Conservation (phyloP, 2,888 invertebrate species). For the Heteromyza rotundicornis region DNA sequence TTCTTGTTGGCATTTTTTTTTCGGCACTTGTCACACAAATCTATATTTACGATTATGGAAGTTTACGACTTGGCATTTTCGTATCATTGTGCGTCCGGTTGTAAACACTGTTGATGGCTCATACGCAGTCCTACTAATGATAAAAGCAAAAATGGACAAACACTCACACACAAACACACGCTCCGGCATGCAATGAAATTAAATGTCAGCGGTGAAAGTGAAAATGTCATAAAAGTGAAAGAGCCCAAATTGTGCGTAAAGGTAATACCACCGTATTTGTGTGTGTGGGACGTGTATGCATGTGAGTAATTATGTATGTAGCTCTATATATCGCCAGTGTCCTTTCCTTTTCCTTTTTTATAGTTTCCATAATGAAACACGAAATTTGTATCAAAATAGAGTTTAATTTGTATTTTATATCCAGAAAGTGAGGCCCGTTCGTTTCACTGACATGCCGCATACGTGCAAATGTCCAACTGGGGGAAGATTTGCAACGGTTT, state of each 20-base stretch:
- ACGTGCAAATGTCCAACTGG: neutral
- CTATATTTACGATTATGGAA: slow-evolving; percentile 52
- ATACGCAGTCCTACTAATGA: neutral
- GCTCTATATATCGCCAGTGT: neutral
- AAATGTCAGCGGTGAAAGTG: slow-evolving; percentile 37
- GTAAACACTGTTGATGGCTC: slow-evolving; percentile 38
- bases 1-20: too few species aligned
- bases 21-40: slow-evolving; percentile 31
- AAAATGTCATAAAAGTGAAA: slow-evolving; percentile 54
- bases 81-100: slow-evolving; percentile 47
- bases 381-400: neutral
- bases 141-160: neutral
- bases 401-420: neutral
- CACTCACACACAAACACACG: neutral
- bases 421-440: neutral
- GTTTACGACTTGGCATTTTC: slow-evolving; percentile 46
- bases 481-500: neutral
- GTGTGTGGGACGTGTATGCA: neutral
- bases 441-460: neutral
- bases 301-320: neutral
- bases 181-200: neutral
- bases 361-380: neutral
- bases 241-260: slow-evolving; percentile 15
- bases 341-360: neutral
- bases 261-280: neutral